Conservation (phyloP, 2,113 vertebrate species). For the Bujurquina vittata region DNA sequence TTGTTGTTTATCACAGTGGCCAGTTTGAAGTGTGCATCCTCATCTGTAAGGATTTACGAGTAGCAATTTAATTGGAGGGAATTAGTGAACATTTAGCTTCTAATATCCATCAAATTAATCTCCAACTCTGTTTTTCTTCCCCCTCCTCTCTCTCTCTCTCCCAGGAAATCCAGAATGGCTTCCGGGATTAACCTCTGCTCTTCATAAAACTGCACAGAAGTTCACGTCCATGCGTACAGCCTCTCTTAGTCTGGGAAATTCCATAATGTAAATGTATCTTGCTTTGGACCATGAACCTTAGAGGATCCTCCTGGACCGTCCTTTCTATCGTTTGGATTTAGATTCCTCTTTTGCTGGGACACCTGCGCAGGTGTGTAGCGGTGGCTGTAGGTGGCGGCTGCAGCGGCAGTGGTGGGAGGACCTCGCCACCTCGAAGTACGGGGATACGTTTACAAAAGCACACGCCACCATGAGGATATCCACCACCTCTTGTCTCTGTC, state of each 20-base stretch:
- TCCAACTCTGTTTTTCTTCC: slow-evolving; percentile 41
- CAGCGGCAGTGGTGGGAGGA: slow-evolving; percentile 57
- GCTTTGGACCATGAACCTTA: slow-evolving; percentile 85
- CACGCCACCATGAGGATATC: slow-evolving; percentile 92
- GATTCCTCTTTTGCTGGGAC: slow-evolving; percentile 63
- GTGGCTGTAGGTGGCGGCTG: slow-evolving; percentile 60
- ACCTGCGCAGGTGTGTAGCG: slow-evolving; percentile 82
- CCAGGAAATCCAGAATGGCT: slow-evolving; percentile 85
- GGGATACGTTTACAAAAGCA: slow-evolving; percentile 73
- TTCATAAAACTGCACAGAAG: slow-evolving; percentile 78
- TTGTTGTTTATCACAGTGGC: slow-evolving; percentile 22
- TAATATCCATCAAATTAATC: slow-evolving; percentile 67
- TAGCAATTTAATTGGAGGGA: slow-evolving; percentile 60
- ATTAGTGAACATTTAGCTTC: slow-evolving; percentile 65
- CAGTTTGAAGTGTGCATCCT: slow-evolving; percentile 43
- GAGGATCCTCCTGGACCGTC: slow-evolving; percentile 80
- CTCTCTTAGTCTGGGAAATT: slow-evolving; percentile 52
- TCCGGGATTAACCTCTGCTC: slow-evolving; percentile 63
- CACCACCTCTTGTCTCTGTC: slow-evolving; percentile 90
- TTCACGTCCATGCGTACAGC: slow-evolving; percentile 16
- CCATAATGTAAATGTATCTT: slow-evolving; percentile 88
- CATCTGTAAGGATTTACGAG: slow-evolving; percentile 48
- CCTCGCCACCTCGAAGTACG: slow-evolving; percentile 44
- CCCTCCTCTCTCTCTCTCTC: slow-evolving; percentile 32
- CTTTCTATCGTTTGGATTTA: slow-evolving; percentile 78